These are phyloP conservation scores for Tiaroga cobitis DNA, from an alignment of 2,797 vertebrate species.

Conservation along the genomic window DNA sequence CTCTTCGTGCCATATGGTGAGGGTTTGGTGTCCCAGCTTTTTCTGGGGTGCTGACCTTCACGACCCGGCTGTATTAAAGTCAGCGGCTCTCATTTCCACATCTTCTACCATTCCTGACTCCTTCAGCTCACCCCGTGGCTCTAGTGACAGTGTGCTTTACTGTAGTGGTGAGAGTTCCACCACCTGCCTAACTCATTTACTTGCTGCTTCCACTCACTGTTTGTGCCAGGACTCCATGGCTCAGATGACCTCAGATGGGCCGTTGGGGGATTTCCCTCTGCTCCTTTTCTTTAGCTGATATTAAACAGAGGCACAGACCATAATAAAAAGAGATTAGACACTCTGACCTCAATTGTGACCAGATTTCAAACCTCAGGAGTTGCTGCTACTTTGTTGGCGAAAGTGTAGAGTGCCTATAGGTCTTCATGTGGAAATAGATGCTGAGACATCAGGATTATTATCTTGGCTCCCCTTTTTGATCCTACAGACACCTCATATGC, in stretches of 20 bases:
- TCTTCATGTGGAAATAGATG: neutral
- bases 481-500: neutral
- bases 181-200: slow-evolving; percentile 30
- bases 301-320: slow-evolving; percentile 13
- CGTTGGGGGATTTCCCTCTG: slow-evolving; percentile 32
- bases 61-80: slow-evolving; percentile 1
- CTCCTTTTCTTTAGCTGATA: neutral
- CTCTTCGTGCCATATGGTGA: slow-evolving; percentile 66
- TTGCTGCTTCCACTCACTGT: slow-evolving; percentile 15
- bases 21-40: neutral
- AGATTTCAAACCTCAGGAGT: slow-evolving; percentile 15
- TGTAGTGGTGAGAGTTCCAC: slow-evolving; percentile 21
- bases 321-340: slow-evolving; percentile 24
- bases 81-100: slow-evolving; percentile 15
- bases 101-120: slow-evolving; percentile 4
- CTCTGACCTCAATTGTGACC: slow-evolving; percentile 14
- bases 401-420: neutral
- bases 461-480: neutral
- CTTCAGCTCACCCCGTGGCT: neutral
- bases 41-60: slow-evolving; percentile 15
- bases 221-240: slow-evolving; percentile 11
- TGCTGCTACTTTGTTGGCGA: slow-evolving; percentile 21
- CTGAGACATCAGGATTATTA: neutral
- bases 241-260: slow-evolving; percentile 26
- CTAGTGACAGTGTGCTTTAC: neutral